Percentiles rank a stretch among this genome's conserved stretches.
phyloP scores from a whole-genome alignment of 2,797 vertebrate species.

The Alca torda region DNA sequence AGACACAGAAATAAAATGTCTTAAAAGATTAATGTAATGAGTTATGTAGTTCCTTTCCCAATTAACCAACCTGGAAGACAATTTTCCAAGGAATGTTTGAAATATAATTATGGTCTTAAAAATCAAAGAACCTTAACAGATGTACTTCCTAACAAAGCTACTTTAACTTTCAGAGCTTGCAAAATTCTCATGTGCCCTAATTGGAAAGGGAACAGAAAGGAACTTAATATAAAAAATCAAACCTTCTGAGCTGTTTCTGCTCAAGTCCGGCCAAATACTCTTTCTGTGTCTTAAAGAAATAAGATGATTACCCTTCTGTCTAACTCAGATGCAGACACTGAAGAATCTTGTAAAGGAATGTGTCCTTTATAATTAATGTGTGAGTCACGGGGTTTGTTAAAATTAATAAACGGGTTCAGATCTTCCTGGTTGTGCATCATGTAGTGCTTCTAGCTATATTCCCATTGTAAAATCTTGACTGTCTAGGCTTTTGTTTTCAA shows the following conservation, averaged over 20 bases:
- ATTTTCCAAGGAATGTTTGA: neutral
- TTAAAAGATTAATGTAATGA: neutral
- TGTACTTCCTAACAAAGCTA: neutral
- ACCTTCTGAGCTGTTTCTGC: neutral
- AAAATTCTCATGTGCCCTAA: neutral
- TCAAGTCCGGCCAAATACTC: neutral
- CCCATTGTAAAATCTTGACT: neutral
- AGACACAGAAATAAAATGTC: neutral
- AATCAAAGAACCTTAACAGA: neutral
- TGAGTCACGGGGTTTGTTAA: neutral
- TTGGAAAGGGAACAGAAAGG: neutral
- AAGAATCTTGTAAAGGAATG: neutral
- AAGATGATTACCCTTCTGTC: neutral
- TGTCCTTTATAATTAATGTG: neutral
- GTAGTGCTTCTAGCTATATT: neutral
- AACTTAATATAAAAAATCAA: neutral
- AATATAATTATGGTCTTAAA: neutral
- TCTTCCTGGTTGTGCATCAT: neutral
- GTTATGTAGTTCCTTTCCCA: neutral
- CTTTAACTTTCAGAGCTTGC: neutral
- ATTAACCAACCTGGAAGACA: neutral
- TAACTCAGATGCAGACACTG: neutral
- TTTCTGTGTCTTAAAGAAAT: neutral
- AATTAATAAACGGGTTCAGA: neutral
- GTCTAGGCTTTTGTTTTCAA: constrained; percentile 1